A percentile compares a stretch with the other conserved stretches of the same genome.
phyloP scores from a whole-genome alignment of 2,797 vertebrate genomes.

The Oryzias sinensis region DNA sequence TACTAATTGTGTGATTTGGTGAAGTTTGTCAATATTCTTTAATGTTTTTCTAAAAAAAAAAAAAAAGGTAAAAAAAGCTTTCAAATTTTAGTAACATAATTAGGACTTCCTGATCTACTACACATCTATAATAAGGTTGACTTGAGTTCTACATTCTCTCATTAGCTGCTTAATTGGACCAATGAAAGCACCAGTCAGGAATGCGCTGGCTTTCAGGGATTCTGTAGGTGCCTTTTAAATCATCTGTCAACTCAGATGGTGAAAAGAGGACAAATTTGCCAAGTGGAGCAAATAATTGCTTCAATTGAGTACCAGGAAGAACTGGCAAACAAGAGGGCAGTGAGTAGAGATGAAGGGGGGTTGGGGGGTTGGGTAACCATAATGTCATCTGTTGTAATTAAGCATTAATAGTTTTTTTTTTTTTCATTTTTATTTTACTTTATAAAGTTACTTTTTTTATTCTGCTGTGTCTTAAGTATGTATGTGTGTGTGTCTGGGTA shows the following conservation, averaged over 20 bases:
- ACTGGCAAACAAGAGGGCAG: slow-evolving; percentile 66
- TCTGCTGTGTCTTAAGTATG: too few relatives aligned
- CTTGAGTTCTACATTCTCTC: slow-evolving; percentile 77
- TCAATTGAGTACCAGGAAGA: slow-evolving; percentile 64
- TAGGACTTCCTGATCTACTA: slow-evolving; percentile 36
- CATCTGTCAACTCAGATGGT: slow-evolving; percentile 63
- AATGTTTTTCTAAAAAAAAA: background rate
- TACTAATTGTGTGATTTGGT: background rate
- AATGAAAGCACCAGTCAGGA: slow-evolving; percentile 73
- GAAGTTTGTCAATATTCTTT: slow-evolving; percentile 1
- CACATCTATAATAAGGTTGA: slow-evolving; percentile 67
- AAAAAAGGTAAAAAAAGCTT: slow-evolving; percentile 12
- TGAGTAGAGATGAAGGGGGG: slow-evolving; percentile 38
- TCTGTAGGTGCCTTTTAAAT: slow-evolving; percentile 76
- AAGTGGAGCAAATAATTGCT: slow-evolving; percentile 78
- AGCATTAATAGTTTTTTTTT: too few relatives aligned
- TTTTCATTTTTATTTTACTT: too few relatives aligned
- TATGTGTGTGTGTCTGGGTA: too few relatives aligned
- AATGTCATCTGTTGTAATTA: too few relatives aligned
- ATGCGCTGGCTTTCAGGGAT: slow-evolving; percentile 63
- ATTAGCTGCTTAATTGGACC: slow-evolving; percentile 79
- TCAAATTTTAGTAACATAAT: slow-evolving; percentile 22
- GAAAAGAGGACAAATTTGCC: slow-evolving; percentile 75
- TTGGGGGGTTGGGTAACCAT: too few relatives aligned
- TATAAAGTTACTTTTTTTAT: too few relatives aligned